phyloP scores from a whole-genome alignment of 2,888 invertebrate genomes.

The Drosophila ezoana region DNA sequence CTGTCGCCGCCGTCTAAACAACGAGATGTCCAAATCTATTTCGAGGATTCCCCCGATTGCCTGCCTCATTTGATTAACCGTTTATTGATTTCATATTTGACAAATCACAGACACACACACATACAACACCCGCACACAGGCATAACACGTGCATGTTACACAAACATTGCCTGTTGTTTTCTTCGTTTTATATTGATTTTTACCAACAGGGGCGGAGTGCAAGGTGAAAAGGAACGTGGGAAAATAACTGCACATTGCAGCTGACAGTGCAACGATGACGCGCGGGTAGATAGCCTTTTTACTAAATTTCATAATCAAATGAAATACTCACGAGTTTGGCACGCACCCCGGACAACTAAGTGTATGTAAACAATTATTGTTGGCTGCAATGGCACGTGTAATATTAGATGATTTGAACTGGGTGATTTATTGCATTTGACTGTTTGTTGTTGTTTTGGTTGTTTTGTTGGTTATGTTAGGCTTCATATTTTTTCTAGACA shows the following conservation, averaged over 20 bases:
- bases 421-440: constrained; percentile 19
- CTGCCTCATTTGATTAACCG: constrained; percentile 49
- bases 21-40: constrained; percentile 17
- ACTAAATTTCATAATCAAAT: constrained; percentile 49
- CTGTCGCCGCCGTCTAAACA: constrained; percentile 40
- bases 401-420: constrained; percentile 8
- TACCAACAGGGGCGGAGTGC: constrained; percentile 48
- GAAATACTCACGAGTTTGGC: constrained; percentile 17
- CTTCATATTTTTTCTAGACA: constrained; percentile 21
- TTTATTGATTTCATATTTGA: constrained; percentile 59
- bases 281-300: background rate
- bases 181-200: constrained; percentile 66
- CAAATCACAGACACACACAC: constrained; percentile 11
- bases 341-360: background rate
- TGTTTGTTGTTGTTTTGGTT: constrained; percentile 35
- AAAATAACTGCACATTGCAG: constrained; percentile 60
- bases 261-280: constrained; percentile 15
- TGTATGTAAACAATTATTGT: constrained; percentile 9
- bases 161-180: constrained; percentile 21
- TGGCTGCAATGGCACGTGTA: constrained; percentile 42
- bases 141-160: constrained; percentile 53
- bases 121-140: constrained; percentile 10
- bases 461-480: constrained; percentile 47
- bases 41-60: constrained; percentile 12
- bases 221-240: constrained; percentile 23